Evolutionary conservation across 2,113 vertebrate species (phyloP), one percentile per base, ranked within the genome.

Genomic region (Psephotus haematonotus): DNA sequence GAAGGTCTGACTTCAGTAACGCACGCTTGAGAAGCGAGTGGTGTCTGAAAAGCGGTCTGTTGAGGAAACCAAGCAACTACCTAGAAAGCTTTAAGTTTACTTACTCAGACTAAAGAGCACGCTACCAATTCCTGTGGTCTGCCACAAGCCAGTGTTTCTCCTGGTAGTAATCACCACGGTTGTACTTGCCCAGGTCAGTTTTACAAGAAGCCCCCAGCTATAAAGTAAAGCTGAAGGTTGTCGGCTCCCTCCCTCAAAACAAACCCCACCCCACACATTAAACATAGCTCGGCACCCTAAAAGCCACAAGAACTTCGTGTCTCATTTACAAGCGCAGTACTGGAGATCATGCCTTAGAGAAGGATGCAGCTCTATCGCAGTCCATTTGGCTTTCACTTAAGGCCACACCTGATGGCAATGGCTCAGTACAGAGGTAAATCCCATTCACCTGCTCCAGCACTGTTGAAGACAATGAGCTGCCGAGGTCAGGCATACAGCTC

Each of bases 11-110:
- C 22, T n/a, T 44, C 29, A 13, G 44, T 2, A 9, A 17, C 12
- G 31, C 3, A 0, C 6, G 13, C 17, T 10, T 0, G 13, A 60
- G 5, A 10, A 60, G 35, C 46, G 5, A 70, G 74, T 2, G 10
- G 20, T 5, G 29, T 69, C 84, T 31, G 59, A 29, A 44, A 62
- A 57, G 64, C 37, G 52, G 65, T 10, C 4, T 2, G 16, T 44
- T 49, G 17, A 50, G 20, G 11, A 75, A 82, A 60, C 55, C 83
- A 46, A 88, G 53, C 8, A 39, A 62, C 14, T 17, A 29, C 65
- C 72, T 33, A 8, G 49, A 85, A 85, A 28, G 29, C 49, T 62
- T 76, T 25, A 2, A 62, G 43, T 81, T 81, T 6, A 50, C 60
- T 29, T 1, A 27, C n/a, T 57, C 16, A 9, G 16, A 2, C 25